Base-by-base conservation (phyloP, 2,797 vertebrate species). In the Spinus pinus region DNA sequence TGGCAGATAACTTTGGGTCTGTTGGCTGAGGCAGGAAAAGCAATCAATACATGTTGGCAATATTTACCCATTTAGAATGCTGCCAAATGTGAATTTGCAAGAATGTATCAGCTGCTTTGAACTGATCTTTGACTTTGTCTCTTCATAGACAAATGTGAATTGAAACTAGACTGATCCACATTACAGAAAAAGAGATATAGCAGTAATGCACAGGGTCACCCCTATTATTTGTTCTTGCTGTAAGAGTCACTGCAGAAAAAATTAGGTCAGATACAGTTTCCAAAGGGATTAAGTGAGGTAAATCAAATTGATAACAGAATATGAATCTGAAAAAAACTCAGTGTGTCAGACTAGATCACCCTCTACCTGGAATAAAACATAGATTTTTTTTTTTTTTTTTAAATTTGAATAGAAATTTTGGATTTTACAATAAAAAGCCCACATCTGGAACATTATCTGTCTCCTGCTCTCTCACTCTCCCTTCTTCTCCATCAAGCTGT, bases 1-100 rank as follows among this genome's bases (percentile, higher is more conserved):
- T 91, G 90, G 94, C 93, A 93, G 22, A 73, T 46, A 77, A 67
- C 51, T 70, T 88, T 0, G 16, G 18, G 61, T 71, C 75, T 88
- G 79, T 87, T 85, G 82, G 87, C 67, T 86, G 85, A 86, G 90
- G 80, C 66, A 81, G 65, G 54, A 88, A 57, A 91, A 91, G 77
- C 70, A 67, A 94, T 96, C 89, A 64, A 90, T 95, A 91, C 61
- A 61, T 44, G 56, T 81, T 94, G 89, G 93, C 94, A 96, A 80
- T 93, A 96, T 96, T 94, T 96, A 93, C 70, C 37, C 85, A 81
- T 49, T 79, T 41, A 69, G 15, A 81, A n/a, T 8, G 22, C 82
- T 90, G 95, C 94, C 96, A 96, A 94, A 94, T 95, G 70, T 91
- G 87, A 93, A 78, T 88, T 94, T 94, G 93, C 73, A 90, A 84